Evolutionary conservation across 1,140 invertebrate genomes (phyloP).

Genomic region (Parasteatoda tepidariorum): DNA sequence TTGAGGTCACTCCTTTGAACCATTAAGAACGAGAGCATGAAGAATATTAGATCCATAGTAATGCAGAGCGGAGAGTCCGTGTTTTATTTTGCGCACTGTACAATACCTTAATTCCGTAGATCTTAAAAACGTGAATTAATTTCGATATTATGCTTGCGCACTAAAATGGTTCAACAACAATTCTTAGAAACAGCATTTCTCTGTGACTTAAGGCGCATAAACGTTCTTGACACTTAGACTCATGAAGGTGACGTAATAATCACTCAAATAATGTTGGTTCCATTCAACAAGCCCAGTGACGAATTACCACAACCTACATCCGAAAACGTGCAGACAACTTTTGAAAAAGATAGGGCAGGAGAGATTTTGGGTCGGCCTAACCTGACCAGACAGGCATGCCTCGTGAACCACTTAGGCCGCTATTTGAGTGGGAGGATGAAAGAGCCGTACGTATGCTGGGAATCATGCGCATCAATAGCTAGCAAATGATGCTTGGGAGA

Average conservation of each 20-base stretch:
- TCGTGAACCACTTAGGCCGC: constrained; percentile 54
- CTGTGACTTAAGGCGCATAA: neutral
- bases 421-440: constrained; percentile 22
- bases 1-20: too few relatives aligned
- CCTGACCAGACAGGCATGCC: constrained; percentile 56
- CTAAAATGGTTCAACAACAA: neutral
- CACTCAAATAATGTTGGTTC: neutral
- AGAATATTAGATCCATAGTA: too few relatives aligned
- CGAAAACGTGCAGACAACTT: neutral
- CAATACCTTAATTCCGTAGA: neutral
- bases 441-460: constrained; percentile 25
- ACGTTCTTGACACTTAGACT: neutral
- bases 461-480: constrained; percentile 54
- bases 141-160: neutral
- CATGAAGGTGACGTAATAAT: too few relatives aligned
- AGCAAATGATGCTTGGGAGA: constrained; percentile 51
- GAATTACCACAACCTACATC: neutral
- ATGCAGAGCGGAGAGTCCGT: too few relatives aligned
- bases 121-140: neutral
- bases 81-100: neutral
- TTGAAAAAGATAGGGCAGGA: neutral
- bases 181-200: neutral
- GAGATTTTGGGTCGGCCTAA: constrained; percentile 30
- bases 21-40: too few relatives aligned
- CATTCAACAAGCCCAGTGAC: constrained; percentile 35